A percentile compares a stretch with the other conserved stretches of the same genome.
Evolutionary conservation across 2,888 invertebrate species (phyloP).

Genomic region (Ormyrus labotus): DNA sequence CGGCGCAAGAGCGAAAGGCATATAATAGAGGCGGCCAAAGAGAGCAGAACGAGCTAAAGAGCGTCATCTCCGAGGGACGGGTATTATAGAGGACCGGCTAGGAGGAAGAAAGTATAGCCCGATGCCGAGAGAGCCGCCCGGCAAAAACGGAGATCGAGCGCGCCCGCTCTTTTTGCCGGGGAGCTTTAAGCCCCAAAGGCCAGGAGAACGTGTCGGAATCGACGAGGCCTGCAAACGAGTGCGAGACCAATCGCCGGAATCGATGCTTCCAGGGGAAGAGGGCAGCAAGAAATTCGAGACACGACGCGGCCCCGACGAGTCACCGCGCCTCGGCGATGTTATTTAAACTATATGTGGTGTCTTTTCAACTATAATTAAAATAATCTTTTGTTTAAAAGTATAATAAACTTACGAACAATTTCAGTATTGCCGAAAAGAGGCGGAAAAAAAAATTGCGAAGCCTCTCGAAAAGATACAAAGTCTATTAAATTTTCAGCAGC

Average conservation of each 20-base stretch:
- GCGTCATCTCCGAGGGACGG: constrained; percentile 24
- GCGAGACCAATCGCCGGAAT: constrained; percentile 50
- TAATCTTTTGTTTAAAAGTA: too few species aligned
- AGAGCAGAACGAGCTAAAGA: constrained; percentile 27
- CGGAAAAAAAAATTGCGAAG: too few species aligned
- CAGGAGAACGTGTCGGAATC: constrained; percentile 57
- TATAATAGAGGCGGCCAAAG: background rate
- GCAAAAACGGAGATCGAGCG: constrained; percentile 40
- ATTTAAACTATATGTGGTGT: too few species aligned
- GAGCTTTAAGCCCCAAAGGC: background rate
- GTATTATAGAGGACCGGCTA: background rate
- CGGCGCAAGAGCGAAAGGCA: constrained; percentile 28
- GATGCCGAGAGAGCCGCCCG: background rate
- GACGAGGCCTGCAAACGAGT: constrained; percentile 5
- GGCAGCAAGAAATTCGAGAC: constrained; percentile 32
- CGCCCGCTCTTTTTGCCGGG: constrained; percentile 31
- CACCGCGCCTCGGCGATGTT: background rate
- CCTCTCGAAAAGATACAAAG: too few species aligned
- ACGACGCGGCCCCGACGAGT: too few species aligned
- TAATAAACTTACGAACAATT: too few species aligned
- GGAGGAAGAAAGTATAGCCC: background rate
- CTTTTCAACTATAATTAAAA: too few species aligned
- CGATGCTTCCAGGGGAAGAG: constrained; percentile 35
- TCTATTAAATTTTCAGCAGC: too few species aligned
- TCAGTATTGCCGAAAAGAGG: too few species aligned